Evolutionary conservation across 2,113 vertebrate species (phyloP).

Genomic region (Myrmophylax atrothorax): DNA sequence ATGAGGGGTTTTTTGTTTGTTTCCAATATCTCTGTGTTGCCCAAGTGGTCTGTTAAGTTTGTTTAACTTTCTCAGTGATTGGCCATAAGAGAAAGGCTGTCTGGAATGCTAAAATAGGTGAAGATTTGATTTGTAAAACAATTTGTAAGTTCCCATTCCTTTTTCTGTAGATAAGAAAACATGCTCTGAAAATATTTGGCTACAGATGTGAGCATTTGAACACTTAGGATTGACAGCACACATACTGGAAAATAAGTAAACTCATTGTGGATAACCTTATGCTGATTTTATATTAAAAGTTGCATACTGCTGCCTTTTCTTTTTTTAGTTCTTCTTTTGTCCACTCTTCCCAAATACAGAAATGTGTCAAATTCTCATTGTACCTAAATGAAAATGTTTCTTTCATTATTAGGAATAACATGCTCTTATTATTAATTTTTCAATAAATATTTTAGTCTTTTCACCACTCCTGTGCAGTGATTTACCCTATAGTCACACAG

Average conservation of each 20-base stretch:
- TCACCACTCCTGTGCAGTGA: not conserved
- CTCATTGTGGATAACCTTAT: not conserved
- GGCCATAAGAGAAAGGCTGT: not conserved
- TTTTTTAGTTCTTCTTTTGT: not conserved
- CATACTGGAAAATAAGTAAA: not conserved
- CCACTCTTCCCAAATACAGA: not conserved
- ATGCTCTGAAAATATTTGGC: not conserved
- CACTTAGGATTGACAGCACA: not conserved
- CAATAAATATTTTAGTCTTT: not conserved
- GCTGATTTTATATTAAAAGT: not conserved
- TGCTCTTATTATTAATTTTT: not conserved
- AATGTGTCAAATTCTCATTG: not conserved
- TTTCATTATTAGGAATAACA: not conserved
- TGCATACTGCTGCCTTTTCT: not conserved
- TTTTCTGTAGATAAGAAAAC: not conserved
- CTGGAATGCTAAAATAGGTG: not conserved
- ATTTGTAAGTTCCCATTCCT: not conserved
- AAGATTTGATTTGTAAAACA: not conserved
- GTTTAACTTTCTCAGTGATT: not conserved
- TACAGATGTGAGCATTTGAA: not conserved
- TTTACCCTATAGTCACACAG: not conserved
- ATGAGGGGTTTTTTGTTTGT: no score
- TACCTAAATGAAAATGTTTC: not conserved
- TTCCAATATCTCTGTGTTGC: not conserved
- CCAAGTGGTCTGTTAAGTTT: not conserved